Evolutionary conservation across 2,888 invertebrate species (phyloP).

Genomic region (Byasa hedistus): DNA sequence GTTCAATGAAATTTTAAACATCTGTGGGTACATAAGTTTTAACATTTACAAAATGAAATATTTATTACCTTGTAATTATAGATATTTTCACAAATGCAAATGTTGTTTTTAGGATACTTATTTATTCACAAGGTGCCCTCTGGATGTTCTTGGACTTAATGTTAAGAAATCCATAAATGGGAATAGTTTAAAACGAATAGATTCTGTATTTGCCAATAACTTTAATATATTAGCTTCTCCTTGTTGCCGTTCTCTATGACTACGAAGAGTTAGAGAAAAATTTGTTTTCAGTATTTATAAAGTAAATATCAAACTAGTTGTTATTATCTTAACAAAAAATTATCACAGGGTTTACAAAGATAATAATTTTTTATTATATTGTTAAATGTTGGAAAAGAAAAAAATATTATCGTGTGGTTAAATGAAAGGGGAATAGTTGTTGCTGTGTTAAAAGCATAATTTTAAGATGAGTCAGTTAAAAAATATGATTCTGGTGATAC

Average conservation of each 20-base stretch:
- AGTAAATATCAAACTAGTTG: too few species aligned
- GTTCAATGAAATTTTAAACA: neutral
- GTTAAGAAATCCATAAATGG: neutral
- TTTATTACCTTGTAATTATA: neutral
- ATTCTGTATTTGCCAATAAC: neutral
- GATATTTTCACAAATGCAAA: neutral
- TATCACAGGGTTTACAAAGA: too few species aligned
- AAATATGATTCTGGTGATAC: neutral
- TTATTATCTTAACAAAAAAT: too few species aligned
- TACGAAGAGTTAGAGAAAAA: too few species aligned
- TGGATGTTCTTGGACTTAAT: neutral
- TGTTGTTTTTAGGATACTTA: neutral
- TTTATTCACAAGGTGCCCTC: neutral
- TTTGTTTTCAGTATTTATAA: too few species aligned
- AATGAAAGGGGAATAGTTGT: too few species aligned
- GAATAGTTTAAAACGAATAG: neutral
- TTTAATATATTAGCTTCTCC: neutral
- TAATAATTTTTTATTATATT: too few species aligned
- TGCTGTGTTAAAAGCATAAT: too few species aligned
- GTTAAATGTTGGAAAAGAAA: neutral
- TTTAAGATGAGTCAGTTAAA: too few species aligned
- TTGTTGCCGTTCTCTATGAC: neutral
- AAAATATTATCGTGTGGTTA: neutral
- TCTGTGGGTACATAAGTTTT: neutral
- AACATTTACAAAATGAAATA: neutral